Evolutionary conservation across 2,113 vertebrate genomes (phyloP), one percentile per base, ranked within the genome.

Genomic region (Lutjanus erythropterus): DNA sequence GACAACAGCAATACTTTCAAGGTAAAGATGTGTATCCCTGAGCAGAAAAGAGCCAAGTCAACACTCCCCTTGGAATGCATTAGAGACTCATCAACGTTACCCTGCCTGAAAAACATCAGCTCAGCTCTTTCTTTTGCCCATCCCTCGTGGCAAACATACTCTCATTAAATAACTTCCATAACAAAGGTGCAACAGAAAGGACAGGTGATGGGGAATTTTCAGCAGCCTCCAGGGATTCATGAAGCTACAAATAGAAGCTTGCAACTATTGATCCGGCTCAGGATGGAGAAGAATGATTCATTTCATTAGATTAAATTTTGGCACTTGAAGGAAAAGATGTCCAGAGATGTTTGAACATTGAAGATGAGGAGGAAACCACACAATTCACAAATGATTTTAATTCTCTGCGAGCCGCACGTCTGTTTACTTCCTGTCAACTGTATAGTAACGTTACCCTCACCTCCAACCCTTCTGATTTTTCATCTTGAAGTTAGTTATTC

Each of bases 101-200:
- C 35, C 68, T 53, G 61, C 82, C 86, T 87, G 87, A 82, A 88
- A 94, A 95, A 80, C 77, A 90, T 90, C 84, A 46, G 42, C 88
- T 95, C 94, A 94, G 94, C 94, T 90, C 61, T 93, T 94, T 94
- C 66, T 67, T 88, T 75, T 56, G 62, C 66, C 74, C 80, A 69
- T 87, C 90, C 91, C 94, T 84, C n/a, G 85, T 90, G 91, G 87
- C 67, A 79, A 89, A 88, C 83, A 72, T 33, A 53, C 79, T 91
- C 91, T 94, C 93, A 93, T 93, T 94, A 92, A 92, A 92, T 60
- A 86, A 76, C 84, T 86, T 90, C 78, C 84, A 72, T 88, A 91
- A 91, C 74, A 85, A 71, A 76, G 80, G 78, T 52, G 69, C 71
- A 82, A 66, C 52, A 4, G 62, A 56, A n/a, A 61, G 78, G 83